phyloP scores from a whole-genome alignment of 2,888 invertebrate species.

The Tortrix viridana region DNA sequence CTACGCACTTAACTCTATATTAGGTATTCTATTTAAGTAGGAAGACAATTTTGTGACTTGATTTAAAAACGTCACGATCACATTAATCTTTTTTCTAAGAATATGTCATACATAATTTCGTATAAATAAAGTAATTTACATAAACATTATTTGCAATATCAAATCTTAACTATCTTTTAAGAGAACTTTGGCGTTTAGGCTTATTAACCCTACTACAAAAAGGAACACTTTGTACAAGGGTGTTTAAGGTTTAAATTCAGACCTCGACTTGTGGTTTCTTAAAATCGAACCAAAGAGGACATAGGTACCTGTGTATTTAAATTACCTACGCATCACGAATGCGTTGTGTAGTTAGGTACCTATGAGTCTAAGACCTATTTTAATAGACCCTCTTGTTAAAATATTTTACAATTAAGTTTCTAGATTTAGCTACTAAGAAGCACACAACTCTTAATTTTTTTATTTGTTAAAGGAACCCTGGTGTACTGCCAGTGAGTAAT shows the following conservation, averaged over 20 bases:
- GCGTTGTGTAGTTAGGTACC: background rate
- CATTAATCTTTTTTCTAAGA: background rate
- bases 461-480: too few relatives aligned
- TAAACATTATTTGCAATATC: constrained; percentile 32
- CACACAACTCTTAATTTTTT: too few relatives aligned
- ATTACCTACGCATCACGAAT: background rate
- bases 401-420: too few relatives aligned
- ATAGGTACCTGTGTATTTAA: background rate
- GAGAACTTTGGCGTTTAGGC: constrained; percentile 36
- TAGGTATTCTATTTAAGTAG: background rate
- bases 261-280: constrained; percentile 4
- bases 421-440: too few relatives aligned
- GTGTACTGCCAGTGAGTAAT: too few relatives aligned
- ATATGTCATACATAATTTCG: background rate
- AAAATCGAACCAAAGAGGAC: background rate
- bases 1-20: too few relatives aligned
- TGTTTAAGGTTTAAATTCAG: constrained; percentile 7
- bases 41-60: background rate
- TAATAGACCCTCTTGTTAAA: too few relatives aligned
- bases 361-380: background rate
- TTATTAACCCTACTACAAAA: constrained; percentile 27
- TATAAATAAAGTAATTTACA: constrained; percentile 35
- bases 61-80: background rate
- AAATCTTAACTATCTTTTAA: constrained; percentile 29
- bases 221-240: constrained; percentile 8